Conservation (phyloP, 2,888 invertebrate genomes). For the Agrotis ipsilon region DNA sequence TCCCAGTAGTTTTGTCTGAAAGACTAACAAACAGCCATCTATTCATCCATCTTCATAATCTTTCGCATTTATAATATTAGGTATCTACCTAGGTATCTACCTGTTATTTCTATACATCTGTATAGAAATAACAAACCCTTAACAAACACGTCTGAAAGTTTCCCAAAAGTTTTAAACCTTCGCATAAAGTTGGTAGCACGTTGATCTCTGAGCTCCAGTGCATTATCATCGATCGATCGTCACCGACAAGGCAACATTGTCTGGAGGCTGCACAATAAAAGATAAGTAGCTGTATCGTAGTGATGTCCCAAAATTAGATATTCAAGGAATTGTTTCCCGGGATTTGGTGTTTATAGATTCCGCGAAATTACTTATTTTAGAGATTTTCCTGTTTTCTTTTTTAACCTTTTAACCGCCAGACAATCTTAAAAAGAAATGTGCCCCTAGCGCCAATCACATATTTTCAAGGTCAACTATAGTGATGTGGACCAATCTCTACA, state of each 20-base stretch:
- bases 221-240: slow-evolving; percentile 87
- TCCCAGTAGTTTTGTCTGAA: no score
- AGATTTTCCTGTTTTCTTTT: no score
- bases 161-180: slow-evolving; percentile 36
- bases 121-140: neutral
- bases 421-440: no score
- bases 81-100: no score
- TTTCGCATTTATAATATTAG: no score
- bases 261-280: slow-evolving; percentile 82
- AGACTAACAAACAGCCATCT: no score
- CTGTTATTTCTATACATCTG: no score
- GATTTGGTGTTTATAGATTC: neutral
- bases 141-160: slow-evolving; percentile 23
- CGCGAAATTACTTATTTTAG: neutral
- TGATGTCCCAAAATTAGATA: slow-evolving; percentile 42
- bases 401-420: no score
- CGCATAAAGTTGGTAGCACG: slow-evolving; percentile 21
- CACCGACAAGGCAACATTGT: slow-evolving; percentile 67
- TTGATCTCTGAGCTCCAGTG: slow-evolving; percentile 66
- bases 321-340: slow-evolving; percentile 28
- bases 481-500: no score
- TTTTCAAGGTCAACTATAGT: no score
- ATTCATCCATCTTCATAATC: no score
- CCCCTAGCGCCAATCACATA: no score
- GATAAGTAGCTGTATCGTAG: slow-evolving; percentile 79